Evolutionary conservation across 2,797 vertebrate genomes (phyloP).

Genomic region (Microcaecilia unicolor): DNA sequence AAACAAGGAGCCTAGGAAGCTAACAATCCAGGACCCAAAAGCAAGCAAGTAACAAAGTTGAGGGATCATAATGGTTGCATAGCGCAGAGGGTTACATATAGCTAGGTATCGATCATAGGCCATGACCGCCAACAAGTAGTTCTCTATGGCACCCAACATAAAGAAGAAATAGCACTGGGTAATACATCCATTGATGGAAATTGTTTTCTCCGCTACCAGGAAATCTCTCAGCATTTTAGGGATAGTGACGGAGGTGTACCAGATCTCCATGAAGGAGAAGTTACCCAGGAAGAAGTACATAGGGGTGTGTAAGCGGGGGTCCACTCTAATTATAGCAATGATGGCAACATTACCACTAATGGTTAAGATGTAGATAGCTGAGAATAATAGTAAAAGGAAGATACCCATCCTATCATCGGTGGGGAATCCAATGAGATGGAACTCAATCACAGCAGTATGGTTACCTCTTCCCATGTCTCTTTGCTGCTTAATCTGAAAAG

Average conservation of each 20-base stretch:
- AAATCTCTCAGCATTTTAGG: not conserved
- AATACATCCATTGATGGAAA: not conserved
- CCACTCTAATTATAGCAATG: not conserved
- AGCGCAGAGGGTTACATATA: not conserved
- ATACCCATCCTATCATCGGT: not conserved
- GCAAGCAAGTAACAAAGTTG: not conserved
- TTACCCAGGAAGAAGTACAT: conserved; percentile 1
- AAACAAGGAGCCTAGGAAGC: not conserved
- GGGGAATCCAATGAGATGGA: not conserved
- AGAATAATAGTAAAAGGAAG: not conserved
- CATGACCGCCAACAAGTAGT: not conserved
- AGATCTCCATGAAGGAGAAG: not conserved
- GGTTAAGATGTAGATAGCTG: not conserved
- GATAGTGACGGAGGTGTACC: not conserved
- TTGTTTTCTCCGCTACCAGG: not conserved
- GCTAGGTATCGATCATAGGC: not conserved
- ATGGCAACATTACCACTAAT: not conserved
- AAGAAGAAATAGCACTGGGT: not conserved
- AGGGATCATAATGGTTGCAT: not conserved
- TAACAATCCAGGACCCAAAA: not conserved
- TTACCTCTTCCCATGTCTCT: too few relatives aligned
- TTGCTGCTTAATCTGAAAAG: too few relatives aligned
- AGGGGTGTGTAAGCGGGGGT: not conserved
- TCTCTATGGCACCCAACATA: not conserved
- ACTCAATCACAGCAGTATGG: not conserved